Evolutionary conservation across 2,888 invertebrate species (phyloP), one percentile per base, ranked within the genome.

Genomic region (Drosophila silvestris): DNA sequence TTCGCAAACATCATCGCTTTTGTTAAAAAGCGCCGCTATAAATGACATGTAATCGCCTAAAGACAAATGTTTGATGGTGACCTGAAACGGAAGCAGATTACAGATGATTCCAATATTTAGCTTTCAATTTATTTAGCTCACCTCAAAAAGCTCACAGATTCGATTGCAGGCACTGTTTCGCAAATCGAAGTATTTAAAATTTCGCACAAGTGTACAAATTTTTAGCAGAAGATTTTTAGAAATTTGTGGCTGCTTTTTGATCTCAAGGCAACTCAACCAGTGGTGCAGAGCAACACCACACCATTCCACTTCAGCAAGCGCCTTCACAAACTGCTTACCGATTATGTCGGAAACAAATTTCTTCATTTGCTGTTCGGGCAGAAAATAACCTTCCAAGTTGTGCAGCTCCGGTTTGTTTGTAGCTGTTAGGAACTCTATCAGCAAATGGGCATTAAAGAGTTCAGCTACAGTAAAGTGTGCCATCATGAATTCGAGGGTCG

Each of bases 381-480:
- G 16, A 26, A 19, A 39, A 16, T 41, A 10, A 4, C 14, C 33
- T 28, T 66, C 66, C 9, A 64, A 1, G 28, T 66, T 52, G 66
- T 66, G 66, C 19, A 66, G 26, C 32, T 52, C 52, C 12, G 30
- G 19, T 22, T 28, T 9, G 22, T 66, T 66, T 4, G 51, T 65
- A 9, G 66, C 66, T 33, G 39, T 16, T 2, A 66, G 52, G 28
- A 66, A 66, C 22, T 66, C 66, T 12, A 6, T 22, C 30, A 66
- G n/a, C 16, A 66, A 28, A 65, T 52, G n/a, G 7, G 66, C 66
- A 26, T 1, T 33, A 50, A 6, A 26, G 2, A 66, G 39, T 4
- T 66, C 33, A 22, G 33, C 28, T 10, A 22, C 22, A 9, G 66
- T 66, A 10, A 65, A 66, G 28, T 65, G 66, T 1, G 33, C 28